Evolutionary conservation across 2,888 invertebrate species (phyloP), one percentile per base, ranked within the genome.

Genomic region (Imbricaverruca yamaguchii): DNA sequence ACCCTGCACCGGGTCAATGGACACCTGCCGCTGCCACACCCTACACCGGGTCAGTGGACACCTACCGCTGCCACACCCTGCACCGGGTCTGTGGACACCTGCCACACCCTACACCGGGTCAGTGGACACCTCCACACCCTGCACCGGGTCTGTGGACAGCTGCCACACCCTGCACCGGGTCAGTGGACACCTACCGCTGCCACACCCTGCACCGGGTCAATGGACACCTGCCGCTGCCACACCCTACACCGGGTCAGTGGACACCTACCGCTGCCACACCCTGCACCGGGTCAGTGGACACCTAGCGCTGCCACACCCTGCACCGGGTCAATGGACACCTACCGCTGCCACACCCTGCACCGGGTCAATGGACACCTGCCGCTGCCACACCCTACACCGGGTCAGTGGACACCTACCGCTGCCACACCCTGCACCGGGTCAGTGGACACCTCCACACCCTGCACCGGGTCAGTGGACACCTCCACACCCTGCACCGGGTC

Each of bases 351-450:
- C 87, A 93, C 97, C 80, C 89, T 97, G 79, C 98, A 98, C 86
- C n/a, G n/a, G n/a, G n/a, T n/a, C n/a, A n/a, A n/a, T n/a, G n/a
- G n/a, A n/a, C n/a, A 97, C 96, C 0, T 98, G 97, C 88, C 91
- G 97, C 83, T 95, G 95, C 0, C 98, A 98, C 87, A 93, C 97
- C 80, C 89, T 97, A 79, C 98, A 98, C 86, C n/a, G n/a, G n/a
- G n/a, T n/a, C n/a, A n/a, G n/a, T n/a, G n/a, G n/a, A n/a, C n/a
- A 97, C 96, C 0, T 98, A 97, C 88, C 91, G 97, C 83, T 95
- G 95, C 0, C 98, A 98, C 87, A 93, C 97, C 80, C 89, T 97
- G 79, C 98, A 98, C 86, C n/a, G n/a, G n/a, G n/a, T n/a, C n/a
- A n/a, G n/a, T n/a, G n/a, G n/a, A n/a, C n/a, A n/a, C n/a, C n/a